Base-by-base conservation (phyloP, 64 coral and sea anemone species). In the Montipora sp. region DNA sequence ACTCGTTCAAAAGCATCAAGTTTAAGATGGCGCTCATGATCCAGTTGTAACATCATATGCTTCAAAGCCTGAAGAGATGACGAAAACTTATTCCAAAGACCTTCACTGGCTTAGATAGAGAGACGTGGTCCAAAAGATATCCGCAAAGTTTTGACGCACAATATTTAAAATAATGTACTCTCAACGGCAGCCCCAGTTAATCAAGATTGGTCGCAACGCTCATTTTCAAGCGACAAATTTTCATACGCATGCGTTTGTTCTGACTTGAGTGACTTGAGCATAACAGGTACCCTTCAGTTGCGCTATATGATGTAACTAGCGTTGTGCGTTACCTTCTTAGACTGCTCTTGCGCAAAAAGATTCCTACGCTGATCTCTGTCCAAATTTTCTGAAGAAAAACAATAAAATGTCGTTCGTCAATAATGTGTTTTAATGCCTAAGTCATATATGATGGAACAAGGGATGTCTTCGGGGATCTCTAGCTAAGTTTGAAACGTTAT, bases 1-100 rank as follows among this genome's bases (percentile, higher is more conserved):
- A 99, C 98, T 81, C 98, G 80, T 77, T 96, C 98, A 77, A 99
- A 99, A 24, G 98, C 98, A 75, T 86, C 98, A 19, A 99, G 77
- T 72, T 99, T 99, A 16, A 99, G 93, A 55, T 90, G 51, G 22
- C 98, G 58, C 67, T 99, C 98, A 60, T 96, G 98, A 20, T 99
- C 98, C 15, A 99, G 49, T 66, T 96, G 98, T 15, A 93, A 87
- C 83, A 93, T 80, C 92, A 99, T 94, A 71, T 96, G 92, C 24
- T 99, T 99, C 66, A 96, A 81, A 7, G 98, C 87, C 94, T 99
- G 75, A 48, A 79, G 68, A 11, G 55, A 87, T 61, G 8, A 68
- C 46, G 60, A 22, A 36, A 66, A 77, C 4, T 2, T 7, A 89
- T 12, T 63, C 13, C 9, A 63, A 3, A 15, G 60, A 63, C 14